Base-by-base conservation (phyloP, 2,113 vertebrate genomes). In the Petrocephalus microphthalmus region DNA sequence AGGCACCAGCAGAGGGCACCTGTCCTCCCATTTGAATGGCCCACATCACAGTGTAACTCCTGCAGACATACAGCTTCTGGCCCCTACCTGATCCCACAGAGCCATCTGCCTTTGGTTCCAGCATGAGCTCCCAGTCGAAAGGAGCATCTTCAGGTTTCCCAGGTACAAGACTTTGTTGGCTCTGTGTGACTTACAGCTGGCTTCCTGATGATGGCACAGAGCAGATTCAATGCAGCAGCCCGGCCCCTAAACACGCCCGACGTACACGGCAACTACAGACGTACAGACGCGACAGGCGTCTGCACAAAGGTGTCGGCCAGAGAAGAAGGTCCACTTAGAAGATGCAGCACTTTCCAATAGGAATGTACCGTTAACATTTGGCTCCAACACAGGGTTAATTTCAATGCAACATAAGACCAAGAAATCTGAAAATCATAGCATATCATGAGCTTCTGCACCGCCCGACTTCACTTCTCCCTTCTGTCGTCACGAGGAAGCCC, bases 61-160 rank as follows among this genome's bases (percentile, higher is more conserved):
- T 33, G 52, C 17, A 33, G 49, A 54, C 13, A 0, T 29, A 45
- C 0, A 86, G 15, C 17, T 42, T 8, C 19, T 15, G 17, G 54
- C 29, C n/a, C 52, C 56, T 90, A 99, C 98, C 90, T 97, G 96
- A 93, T 98, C 95, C 97, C 97, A 99, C 49, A 99, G 92, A 64
- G 94, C 95, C 51, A 98, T 94, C 92, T 99, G 98, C 91, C 98
- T 95, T 83, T 98, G 97, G 94, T 99, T 99, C 97, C 98, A 99
- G 11, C 89, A 90, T 0, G 98, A 98, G 0, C 91, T 97, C 88
- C 98, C 98, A 0, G 98, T 98, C 90, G 98, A 97, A 82, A 98
- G 91, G 25, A 99, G 93, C 93, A 97, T 97, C 87, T 96, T 96
- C 91, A 96, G 22, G 45, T 96, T 95, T 91, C 95, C 94, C 82